Evolutionary conservation across 2,888 invertebrate genomes (phyloP).

Genomic region (Mimas tiliae): DNA sequence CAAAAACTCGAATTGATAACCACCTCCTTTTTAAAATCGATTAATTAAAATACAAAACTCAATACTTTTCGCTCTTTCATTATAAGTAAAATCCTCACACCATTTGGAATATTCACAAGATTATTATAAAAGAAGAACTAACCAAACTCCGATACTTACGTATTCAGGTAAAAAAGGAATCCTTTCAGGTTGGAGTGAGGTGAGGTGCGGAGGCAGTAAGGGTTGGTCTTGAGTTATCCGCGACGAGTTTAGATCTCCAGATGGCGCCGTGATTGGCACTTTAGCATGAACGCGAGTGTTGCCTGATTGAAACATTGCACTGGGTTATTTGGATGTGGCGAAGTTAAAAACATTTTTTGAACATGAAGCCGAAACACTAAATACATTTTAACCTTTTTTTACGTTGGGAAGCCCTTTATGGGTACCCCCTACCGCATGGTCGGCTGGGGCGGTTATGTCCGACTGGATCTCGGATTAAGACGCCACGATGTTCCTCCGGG

Average conservation of each 20-base stretch:
- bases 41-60: background rate
- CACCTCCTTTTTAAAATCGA: background rate
- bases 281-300: slow-evolving; percentile 33
- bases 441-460: no score
- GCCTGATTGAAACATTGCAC: slow-evolving; percentile 20
- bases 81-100: background rate
- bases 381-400: no score
- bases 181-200: background rate
- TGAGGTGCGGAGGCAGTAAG: background rate
- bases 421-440: no score
- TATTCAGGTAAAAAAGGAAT: background rate
- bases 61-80: no score
- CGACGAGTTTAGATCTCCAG: slow-evolving; percentile 26
- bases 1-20: no score
- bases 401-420: no score
- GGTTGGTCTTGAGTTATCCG: slow-evolving; percentile 23
- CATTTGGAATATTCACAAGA: background rate
- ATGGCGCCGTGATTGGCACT: slow-evolving; percentile 31
- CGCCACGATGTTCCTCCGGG: no score
- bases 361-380: no score
- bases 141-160: background rate
- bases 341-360: no score
- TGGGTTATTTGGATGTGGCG: background rate
- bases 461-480: no score
- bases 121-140: background rate